Evolutionary conservation across 2,797 vertebrate genomes (phyloP).

Genomic region (Acridotheres tristis): DNA sequence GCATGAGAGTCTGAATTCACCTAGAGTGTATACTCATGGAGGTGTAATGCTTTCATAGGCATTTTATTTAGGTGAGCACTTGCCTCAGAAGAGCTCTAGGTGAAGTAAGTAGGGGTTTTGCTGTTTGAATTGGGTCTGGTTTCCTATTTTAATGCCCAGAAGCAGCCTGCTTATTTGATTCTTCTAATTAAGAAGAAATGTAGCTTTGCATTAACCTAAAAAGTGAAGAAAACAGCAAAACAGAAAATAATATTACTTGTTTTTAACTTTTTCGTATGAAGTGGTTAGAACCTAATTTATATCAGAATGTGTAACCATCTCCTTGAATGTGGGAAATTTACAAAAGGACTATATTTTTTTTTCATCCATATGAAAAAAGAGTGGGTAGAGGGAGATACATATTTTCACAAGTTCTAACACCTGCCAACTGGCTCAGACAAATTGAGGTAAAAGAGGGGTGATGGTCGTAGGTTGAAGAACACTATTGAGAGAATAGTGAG

Average conservation of each 20-base stretch:
- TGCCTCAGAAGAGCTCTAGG: neutral
- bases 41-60: neutral
- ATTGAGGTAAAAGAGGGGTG: neutral
- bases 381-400: constrained; percentile 9
- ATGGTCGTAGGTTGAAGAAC: neutral
- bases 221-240: neutral
- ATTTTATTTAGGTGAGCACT: neutral
- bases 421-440: constrained; percentile 15
- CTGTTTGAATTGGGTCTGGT: neutral
- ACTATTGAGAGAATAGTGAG: neutral
- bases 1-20: neutral
- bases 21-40: neutral
- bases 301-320: neutral
- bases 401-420: neutral
- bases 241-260: neutral
- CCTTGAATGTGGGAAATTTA: neutral
- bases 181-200: neutral
- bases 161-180: neutral
- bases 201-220: neutral
- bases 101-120: neutral
- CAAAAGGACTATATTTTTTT: neutral
- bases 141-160: neutral
- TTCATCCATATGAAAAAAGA: neutral
- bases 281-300: neutral
- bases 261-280: neutral